Evolutionary conservation across 2,797 vertebrate genomes (phyloP).

Genomic region (Taeniopygia guttata): DNA sequence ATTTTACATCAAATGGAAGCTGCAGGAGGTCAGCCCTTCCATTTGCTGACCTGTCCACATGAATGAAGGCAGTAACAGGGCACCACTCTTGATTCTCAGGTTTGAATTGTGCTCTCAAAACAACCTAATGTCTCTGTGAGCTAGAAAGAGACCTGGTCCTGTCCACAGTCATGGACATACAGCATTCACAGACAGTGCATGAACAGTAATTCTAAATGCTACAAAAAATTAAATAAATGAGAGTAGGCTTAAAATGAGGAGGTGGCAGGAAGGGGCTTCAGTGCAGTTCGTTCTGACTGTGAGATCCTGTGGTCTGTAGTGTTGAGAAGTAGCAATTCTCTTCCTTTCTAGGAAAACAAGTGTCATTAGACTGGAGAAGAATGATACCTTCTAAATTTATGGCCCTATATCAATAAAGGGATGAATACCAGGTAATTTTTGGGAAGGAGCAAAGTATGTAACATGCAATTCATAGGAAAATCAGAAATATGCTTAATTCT

Average conservation of each 20-base stretch:
- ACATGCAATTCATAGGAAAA: background rate
- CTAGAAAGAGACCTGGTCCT: background rate
- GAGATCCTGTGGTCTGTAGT: background rate
- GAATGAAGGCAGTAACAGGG: background rate
- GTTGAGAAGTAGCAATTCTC: background rate
- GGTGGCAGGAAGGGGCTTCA: background rate
- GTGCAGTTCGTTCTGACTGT: background rate
- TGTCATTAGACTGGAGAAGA: background rate
- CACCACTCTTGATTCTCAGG: background rate
- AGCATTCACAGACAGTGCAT: background rate
- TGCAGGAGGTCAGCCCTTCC: background rate
- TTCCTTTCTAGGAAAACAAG: background rate
- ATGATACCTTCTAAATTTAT: background rate
- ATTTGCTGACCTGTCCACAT: background rate
- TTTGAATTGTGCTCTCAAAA: background rate
- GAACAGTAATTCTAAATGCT: background rate
- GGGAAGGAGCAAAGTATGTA: background rate
- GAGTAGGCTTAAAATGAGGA: background rate
- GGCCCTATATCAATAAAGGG: background rate
- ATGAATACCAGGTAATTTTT: background rate
- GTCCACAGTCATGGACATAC: fast-evolving
- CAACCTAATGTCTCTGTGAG: background rate
- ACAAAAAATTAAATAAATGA: background rate
- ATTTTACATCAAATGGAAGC: background rate
- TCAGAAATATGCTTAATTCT: background rate